phyloP scores from a whole-genome alignment of 2,888 invertebrate genomes.

The Caenorhabditis panamensis region DNA sequence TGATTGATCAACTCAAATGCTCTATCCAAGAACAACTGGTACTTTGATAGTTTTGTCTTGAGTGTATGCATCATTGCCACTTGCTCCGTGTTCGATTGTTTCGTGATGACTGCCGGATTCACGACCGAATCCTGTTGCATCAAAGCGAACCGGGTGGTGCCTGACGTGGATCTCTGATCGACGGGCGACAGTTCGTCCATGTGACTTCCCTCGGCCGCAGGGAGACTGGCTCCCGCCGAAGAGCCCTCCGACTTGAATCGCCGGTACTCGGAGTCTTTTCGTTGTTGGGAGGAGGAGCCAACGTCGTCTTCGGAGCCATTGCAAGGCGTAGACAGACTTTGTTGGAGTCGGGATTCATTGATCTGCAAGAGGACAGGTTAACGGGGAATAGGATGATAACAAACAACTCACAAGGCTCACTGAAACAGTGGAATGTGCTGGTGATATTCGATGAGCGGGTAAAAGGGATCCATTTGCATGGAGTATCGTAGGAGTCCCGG shows the following conservation, averaged over 20 bases:
- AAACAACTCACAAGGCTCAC: slow-evolving; percentile 17
- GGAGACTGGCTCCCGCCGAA: slow-evolving; percentile 63
- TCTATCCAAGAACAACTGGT: slow-evolving; percentile 78
- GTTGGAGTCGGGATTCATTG: slow-evolving; percentile 66
- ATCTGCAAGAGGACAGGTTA: slow-evolving; percentile 32
- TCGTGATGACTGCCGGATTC: slow-evolving; percentile 73
- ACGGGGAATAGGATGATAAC: not conserved
- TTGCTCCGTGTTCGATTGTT: slow-evolving; percentile 80
- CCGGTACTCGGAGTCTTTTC: slow-evolving; percentile 79
- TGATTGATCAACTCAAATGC: slow-evolving; percentile 76
- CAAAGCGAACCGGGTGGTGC: slow-evolving; percentile 45
- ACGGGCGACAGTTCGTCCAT: slow-evolving; percentile 77
- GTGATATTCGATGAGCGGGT: slow-evolving; percentile 32
- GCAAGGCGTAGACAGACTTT: slow-evolving; percentile 79
- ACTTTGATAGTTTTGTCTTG: slow-evolving; percentile 80
- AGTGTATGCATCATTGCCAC: slow-evolving; percentile 80
- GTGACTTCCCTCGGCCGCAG: slow-evolving; percentile 63
- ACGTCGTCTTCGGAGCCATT: slow-evolving; percentile 66
- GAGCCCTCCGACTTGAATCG: slow-evolving; percentile 77
- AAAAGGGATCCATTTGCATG: slow-evolving; percentile 31
- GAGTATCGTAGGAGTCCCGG: slow-evolving; percentile 40
- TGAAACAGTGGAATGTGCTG: slow-evolving; percentile 34
- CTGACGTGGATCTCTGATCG: slow-evolving; percentile 64
- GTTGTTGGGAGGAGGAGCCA: slow-evolving; percentile 6
- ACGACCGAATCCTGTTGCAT: slow-evolving; percentile 74